A percentile compares a stretch with the other conserved stretches of the same genome.
Conservation (phyloP, 2,113 vertebrate species). For the Percina caprodes region DNA sequence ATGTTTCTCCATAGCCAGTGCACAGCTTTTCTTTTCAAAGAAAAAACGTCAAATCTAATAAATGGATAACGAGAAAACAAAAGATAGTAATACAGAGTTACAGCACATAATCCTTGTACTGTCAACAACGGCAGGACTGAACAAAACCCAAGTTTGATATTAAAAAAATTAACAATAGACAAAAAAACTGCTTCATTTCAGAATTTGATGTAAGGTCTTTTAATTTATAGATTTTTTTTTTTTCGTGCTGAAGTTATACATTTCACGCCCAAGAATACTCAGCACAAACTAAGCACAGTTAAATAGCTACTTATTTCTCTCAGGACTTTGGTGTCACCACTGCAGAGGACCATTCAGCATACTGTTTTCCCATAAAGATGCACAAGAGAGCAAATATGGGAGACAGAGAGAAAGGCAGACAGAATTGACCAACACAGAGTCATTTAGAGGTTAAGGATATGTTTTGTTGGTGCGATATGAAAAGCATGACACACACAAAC, state of each 20-base stretch:
- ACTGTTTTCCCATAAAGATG: slow-evolving; percentile 18
- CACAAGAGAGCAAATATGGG: slow-evolving; percentile 7
- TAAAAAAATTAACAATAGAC: slow-evolving; percentile 1
- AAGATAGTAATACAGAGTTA: slow-evolving; percentile 16
- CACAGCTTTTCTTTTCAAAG: slow-evolving; percentile 9
- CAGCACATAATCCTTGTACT: slow-evolving; percentile 47
- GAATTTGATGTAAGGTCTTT: neutral
- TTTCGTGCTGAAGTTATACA: neutral
- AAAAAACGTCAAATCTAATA: slow-evolving; percentile 23
- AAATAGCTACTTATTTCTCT: neutral
- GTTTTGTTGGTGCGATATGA: slow-evolving; percentile 46
- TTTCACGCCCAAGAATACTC: neutral
- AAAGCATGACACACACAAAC: slow-evolving; percentile 44
- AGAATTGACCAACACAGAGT: slow-evolving; percentile 21
- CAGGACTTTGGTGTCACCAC: slow-evolving; percentile 4
- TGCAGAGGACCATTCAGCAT: neutral
- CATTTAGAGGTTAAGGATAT: slow-evolving; percentile 54
- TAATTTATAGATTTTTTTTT: neutral
- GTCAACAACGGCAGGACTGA: slow-evolving; percentile 14
- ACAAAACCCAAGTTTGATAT: slow-evolving; percentile 18
- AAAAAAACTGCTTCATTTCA: neutral
- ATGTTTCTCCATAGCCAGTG: neutral
- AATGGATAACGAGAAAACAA: slow-evolving; percentile 1
- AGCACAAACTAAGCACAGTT: neutral
- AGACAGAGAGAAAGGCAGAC: slow-evolving; percentile 8